Base-by-base conservation (phyloP, 1,140 invertebrate species). In the Drosophila serrata region DNA sequence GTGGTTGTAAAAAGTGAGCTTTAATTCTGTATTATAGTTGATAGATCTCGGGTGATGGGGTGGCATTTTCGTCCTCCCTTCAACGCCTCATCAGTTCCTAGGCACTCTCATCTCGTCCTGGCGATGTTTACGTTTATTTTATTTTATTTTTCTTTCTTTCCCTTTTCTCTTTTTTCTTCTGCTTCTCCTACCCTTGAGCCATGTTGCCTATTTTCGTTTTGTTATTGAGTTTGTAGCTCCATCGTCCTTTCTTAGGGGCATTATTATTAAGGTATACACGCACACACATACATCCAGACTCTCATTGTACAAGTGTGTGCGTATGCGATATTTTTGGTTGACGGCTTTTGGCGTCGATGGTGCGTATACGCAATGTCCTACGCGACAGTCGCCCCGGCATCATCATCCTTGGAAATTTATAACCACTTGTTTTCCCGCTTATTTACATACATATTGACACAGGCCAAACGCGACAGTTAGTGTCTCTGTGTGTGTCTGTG, bases 391-490 rank as follows among this genome's bases (percentile, higher is more conserved):
- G 75, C 72, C 67, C 63, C 39, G 49, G 31, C 63, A 46, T 68
- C 67, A 46, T 70, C 67, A 76, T 79, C 79, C 70, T 82, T 87
- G 75, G 75, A 87, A 87, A 87, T 87, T 82, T 87, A 87, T 87
- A 87, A 87, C 82, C 82, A 87, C 82, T 87, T 87, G 82, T 87
- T 87, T 82, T 88, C 67, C 72, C 85, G 84, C 79, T 77, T 88
- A 87, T 87, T 87, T 87, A 87, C 84, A 87, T 87, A 87, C 84
- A 88, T 87, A 82, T 88, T 82, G 79, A 87, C 82, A 82, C 64
- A 79, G 57, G 70, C 59, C 81, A 73, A 85, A n/a, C n/a, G 58
- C 49, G 61, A 40, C 81, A 76, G 81, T 72, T 76, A 80, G 67
- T 43, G 40, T 37, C 56, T 53, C 42, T 67, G 46, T 73, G 42